Conservation (phyloP, 2,888 invertebrate species). For the Ophioninae sp. region DNA sequence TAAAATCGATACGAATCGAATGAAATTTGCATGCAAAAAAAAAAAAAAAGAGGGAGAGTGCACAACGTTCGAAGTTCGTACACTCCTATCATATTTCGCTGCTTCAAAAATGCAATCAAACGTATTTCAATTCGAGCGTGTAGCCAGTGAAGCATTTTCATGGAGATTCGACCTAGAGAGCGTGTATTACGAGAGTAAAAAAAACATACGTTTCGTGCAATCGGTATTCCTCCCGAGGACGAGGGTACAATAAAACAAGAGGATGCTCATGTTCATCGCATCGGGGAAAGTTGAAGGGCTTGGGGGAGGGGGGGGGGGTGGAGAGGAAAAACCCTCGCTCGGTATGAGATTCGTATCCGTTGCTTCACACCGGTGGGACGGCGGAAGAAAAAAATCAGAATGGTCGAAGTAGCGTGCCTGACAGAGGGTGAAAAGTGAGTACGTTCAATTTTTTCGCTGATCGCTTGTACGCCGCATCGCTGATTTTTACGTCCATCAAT, state of each 20-base stretch:
- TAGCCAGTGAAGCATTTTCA: neutral
- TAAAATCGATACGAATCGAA: slow-evolving; percentile 3
- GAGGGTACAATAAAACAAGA: slow-evolving; percentile 16
- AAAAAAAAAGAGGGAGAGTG: too few relatives aligned
- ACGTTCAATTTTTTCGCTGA: slow-evolving; percentile 44
- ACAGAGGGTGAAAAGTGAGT: slow-evolving; percentile 31
- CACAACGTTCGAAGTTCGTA: neutral
- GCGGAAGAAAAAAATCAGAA: slow-evolving; percentile 48
- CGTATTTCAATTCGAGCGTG: neutral
- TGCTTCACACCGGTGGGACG: slow-evolving; percentile 1
- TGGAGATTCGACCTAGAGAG: neutral
- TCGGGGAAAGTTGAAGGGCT: slow-evolving; percentile 13
- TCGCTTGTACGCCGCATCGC: slow-evolving; percentile 20
- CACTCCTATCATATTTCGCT: neutral
- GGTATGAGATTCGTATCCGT: neutral
- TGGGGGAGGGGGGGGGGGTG: neutral
- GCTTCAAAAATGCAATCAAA: slow-evolving; percentile 16
- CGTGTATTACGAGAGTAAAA: slow-evolving; percentile 12
- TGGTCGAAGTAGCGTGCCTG: slow-evolving; percentile 16
- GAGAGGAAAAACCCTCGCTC: slow-evolving; percentile 36
- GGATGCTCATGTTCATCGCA: neutral
- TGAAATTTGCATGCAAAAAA: neutral
- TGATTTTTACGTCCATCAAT: slow-evolving; percentile 7
- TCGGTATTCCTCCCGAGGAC: neutral
- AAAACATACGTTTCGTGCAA: neutral